These are phyloP conservation scores for Amblyjoppa fuscipennis DNA, from an alignment of 2,888 invertebrate genomes.

Conservation along the genomic window DNA sequence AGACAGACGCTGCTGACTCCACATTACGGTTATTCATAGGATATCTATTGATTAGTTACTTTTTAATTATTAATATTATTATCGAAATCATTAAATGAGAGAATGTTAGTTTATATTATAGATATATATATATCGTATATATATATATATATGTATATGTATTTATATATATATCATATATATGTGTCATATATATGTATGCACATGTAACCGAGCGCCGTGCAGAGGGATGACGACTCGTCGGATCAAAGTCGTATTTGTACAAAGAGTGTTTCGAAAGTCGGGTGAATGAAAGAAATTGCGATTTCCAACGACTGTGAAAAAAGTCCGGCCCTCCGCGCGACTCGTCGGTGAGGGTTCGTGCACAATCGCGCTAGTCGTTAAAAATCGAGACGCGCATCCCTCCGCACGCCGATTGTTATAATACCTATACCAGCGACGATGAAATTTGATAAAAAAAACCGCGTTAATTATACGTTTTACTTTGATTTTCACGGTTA, in stretches of 20 bases:
- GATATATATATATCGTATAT: conserved; percentile 66
- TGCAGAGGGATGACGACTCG: conserved; percentile 63
- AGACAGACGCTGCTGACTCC: conserved; percentile 76
- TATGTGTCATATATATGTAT: conserved; percentile 62
- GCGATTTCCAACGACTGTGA: conserved; percentile 53
- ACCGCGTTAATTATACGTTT: conserved; percentile 60
- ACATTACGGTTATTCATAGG: conserved; percentile 77
- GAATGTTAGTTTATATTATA: conserved; percentile 77
- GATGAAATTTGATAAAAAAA: conserved; percentile 9
- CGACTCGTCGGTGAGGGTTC: conserved; percentile 19
- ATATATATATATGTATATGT: conserved; percentile 62
- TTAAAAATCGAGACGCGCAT: conserved; percentile 56
- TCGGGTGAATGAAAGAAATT: conserved; percentile 42
- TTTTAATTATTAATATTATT: conserved; percentile 80
- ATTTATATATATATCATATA: conserved; percentile 59
- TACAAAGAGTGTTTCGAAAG: conserved; percentile 54
- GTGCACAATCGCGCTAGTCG: conserved; percentile 41
- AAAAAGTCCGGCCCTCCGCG: conserved; percentile 2
- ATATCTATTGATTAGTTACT: conserved; percentile 82
- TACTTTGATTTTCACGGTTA: conserved; percentile 56
- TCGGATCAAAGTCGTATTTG: conserved; percentile 47
- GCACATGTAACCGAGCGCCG: conserved; percentile 63
- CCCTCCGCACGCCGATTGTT: conserved; percentile 67
- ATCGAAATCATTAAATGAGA: conserved; percentile 76
- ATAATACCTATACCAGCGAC: conserved; percentile 49